Evolutionary conservation across 2,888 invertebrate genomes (phyloP), one percentile per base, ranked within the genome.

Genomic region (Megaustenia siamemsis): DNA sequence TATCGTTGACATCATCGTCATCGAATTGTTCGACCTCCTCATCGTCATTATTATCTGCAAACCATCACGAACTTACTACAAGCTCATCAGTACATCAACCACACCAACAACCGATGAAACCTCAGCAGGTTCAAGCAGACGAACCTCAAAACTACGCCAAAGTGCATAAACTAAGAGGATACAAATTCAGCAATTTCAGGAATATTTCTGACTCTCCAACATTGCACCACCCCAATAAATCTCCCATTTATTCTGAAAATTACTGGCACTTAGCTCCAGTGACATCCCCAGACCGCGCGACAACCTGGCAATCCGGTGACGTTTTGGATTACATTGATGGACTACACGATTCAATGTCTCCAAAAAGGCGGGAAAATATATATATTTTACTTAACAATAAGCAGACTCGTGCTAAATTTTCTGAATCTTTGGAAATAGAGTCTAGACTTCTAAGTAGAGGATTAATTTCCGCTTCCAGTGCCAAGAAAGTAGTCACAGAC

Each of bases 391-490:
- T 89, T 32, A 85, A 85, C 79, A 89, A 87, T 75, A 88, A 88
- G 69, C 88, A 89, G 66, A 88, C 88, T 28, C 79, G 89, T 38
- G 89, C 88, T 28, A 88, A 88, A 73, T 87, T 89, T 75, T 89
- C 88, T 5, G 88, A 89, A 63, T 89, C 89, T 15, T 81, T 89
- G 56, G 89, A 89, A 84, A 87, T 89, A n/a, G 89, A 89, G 78
- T 88, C 88, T 38, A 83, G 87, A 76, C 85, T 89, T 28, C 87
- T 78, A 86, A 89, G 69, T 83, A 87, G 66, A 89, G 84, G 87
- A 68, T 66, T 87, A 24, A 66, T 87, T 8, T 69, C 73, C 15
- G 66, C 53, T 0, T 71, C 73, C 77, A 68, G 49, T 45, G 45
- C 32, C 43, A 73, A 68, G 43, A 40, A 32, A 15, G n/a, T 40